Percentiles rank a stretch among this genome's conserved stretches.
Evolutionary conservation across 2,888 invertebrate species (phyloP).

Genomic region (Hymenopus coronatus): DNA sequence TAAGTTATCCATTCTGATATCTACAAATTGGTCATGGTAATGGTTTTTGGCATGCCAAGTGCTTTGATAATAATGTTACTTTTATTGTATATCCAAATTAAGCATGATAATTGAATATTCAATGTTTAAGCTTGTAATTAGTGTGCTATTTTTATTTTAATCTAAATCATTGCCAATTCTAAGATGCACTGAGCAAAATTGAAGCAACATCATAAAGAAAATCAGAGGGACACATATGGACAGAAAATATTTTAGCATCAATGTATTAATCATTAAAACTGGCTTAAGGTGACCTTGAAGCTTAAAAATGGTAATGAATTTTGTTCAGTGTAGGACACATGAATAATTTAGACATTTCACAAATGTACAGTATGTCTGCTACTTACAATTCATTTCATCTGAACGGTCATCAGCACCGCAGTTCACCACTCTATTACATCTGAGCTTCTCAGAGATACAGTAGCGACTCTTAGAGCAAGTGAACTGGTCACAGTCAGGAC

Average conservation of each 20-base stretch:
- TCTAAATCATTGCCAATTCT: too few relatives aligned
- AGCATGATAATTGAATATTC: too few relatives aligned
- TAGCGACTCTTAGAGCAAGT: slow-evolving; percentile 68
- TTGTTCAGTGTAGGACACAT: background rate
- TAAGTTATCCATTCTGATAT: too few relatives aligned
- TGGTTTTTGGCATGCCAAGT: too few relatives aligned
- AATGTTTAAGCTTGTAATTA: too few relatives aligned
- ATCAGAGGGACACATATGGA: background rate
- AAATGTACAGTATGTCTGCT: background rate
- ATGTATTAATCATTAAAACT: background rate
- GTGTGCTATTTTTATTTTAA: too few relatives aligned
- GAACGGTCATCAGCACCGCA: slow-evolving; percentile 77
- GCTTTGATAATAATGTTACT: too few relatives aligned
- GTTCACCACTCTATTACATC: slow-evolving; percentile 77
- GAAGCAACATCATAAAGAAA: too few relatives aligned
- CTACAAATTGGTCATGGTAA: too few relatives aligned
- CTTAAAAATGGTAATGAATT: background rate
- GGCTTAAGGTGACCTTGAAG: background rate
- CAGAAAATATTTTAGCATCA: background rate
- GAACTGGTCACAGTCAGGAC: slow-evolving; percentile 63
- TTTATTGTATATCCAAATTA: too few relatives aligned
- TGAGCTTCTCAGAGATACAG: slow-evolving; percentile 74
- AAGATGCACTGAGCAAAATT: too few relatives aligned
- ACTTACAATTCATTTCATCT: slow-evolving; percentile 80
- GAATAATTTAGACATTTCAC: background rate